phyloP scores from a whole-genome alignment of 2,888 invertebrate genomes.

The Cheilosia vernalis region DNA sequence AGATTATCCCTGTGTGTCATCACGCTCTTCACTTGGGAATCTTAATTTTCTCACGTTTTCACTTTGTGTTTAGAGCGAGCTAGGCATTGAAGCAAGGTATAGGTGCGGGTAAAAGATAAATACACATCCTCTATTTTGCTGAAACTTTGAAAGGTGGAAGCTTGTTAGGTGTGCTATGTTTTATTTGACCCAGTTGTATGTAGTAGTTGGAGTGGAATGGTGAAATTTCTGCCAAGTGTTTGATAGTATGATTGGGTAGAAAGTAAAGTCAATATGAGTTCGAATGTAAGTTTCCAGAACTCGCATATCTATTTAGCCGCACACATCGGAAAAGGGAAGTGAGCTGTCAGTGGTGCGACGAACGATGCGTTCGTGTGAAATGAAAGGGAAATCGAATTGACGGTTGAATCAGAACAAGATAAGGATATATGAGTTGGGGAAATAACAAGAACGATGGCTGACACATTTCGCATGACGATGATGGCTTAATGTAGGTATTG shows the following conservation, averaged over 20 bases:
- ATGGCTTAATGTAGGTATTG: too few relatives aligned
- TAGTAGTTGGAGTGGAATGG: conserved; percentile 1
- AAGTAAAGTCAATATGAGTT: conserved; percentile 57
- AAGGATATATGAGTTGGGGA: neutral
- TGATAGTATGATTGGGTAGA: conserved; percentile 47
- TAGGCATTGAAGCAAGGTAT: conserved; percentile 8
- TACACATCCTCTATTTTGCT: conserved; percentile 23
- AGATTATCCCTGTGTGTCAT: conserved; percentile 47
- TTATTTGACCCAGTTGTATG: conserved; percentile 56
- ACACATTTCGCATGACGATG: neutral
- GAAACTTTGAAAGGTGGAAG: conserved; percentile 26
- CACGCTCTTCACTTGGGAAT: conserved; percentile 47
- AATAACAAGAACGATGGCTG: neutral
- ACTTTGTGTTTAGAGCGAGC: conserved; percentile 45
- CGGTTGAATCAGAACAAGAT: neutral
- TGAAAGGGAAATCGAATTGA: conserved; percentile 35
- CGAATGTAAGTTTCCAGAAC: conserved; percentile 24
- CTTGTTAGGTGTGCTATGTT: conserved; percentile 64
- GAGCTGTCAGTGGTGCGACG: conserved; percentile 9
- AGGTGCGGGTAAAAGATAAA: conserved; percentile 14
- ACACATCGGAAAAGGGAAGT: conserved; percentile 39
- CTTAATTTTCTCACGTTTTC: conserved; percentile 71
- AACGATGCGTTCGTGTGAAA: neutral
- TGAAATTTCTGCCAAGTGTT: conserved; percentile 53
- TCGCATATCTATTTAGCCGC: conserved; percentile 8